A percentile compares a stretch with the other conserved stretches of the same genome.
Conservation (phyloP, 2,888 invertebrate species). For the Caenorhabditis sinica region DNA sequence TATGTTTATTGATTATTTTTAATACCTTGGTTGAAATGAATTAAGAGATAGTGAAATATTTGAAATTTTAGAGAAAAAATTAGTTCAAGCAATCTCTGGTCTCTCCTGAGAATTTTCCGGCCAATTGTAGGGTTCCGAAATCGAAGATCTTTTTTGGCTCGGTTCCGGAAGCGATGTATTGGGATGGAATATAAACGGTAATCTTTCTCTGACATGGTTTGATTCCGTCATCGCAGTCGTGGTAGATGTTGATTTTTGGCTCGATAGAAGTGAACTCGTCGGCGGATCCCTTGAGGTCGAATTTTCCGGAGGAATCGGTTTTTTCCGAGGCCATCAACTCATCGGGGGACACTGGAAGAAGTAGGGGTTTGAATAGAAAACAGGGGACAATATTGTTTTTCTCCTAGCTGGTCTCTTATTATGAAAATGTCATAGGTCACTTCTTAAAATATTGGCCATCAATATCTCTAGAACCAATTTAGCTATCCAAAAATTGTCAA, state of each 20-base stretch:
- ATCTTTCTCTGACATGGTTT: constrained; percentile 80
- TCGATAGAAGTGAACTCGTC: constrained; percentile 74
- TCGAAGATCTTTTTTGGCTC: constrained; percentile 74
- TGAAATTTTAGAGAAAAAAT: constrained; percentile 31
- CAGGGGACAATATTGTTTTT: no score
- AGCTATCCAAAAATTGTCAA: constrained; percentile 4
- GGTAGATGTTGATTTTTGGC: constrained; percentile 71
- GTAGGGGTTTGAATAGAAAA: not conserved
- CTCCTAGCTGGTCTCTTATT: no score
- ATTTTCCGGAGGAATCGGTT: constrained; percentile 66
- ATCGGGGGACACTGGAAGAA: constrained; percentile 66
- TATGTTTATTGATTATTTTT: constrained; percentile 64
- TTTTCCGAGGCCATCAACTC: constrained; percentile 70
- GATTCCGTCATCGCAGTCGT: constrained; percentile 69
- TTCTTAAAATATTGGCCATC: no score
- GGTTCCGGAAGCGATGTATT: constrained; percentile 76
- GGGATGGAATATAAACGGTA: constrained; percentile 77
- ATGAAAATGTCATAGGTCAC: no score
- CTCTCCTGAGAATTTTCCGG: constrained; percentile 75
- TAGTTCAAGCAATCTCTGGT: constrained; percentile 74
- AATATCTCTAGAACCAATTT: not conserved
- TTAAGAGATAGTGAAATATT: no score
- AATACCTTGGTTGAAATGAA: no score
- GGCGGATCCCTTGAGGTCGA: constrained; percentile 68
- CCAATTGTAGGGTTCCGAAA: constrained; percentile 73